Percentiles rank a stretch among this genome's conserved stretches.
Conservation (phyloP, 2,113 vertebrate species). For the Eulacestoma nigropectus region DNA sequence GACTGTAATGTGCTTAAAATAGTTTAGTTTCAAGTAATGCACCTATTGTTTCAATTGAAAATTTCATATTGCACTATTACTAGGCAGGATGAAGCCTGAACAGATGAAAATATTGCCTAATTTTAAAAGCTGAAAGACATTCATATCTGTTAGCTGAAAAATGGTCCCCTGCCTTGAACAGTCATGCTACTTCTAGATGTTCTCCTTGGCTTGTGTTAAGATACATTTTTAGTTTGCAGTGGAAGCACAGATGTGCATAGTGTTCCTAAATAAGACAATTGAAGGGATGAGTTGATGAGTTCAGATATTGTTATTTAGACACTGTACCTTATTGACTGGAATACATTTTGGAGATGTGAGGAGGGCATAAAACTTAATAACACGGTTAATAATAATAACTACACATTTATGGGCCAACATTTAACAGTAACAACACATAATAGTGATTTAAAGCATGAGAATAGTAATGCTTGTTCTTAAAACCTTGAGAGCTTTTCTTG, state of each 20-base stretch:
- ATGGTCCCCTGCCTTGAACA: not conserved
- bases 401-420: not conserved
- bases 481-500: not conserved
- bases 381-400: not conserved
- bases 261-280: not conserved
- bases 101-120: not conserved
- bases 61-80: not conserved
- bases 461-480: not conserved
- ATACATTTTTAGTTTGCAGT: not conserved
- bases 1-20: not conserved
- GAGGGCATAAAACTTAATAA: not conserved
- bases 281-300: not conserved
- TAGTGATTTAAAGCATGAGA: not conserved
- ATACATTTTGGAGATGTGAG: not conserved
- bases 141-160: not conserved
- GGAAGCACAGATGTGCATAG: not conserved
- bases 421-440: not conserved
- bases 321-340: not conserved
- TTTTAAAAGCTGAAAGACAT: not conserved
- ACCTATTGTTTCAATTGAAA: not conserved
- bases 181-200: not conserved
- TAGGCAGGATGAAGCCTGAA: not conserved
- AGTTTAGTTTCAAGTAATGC: not conserved
- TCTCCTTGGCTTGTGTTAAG: not conserved
- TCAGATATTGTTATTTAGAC: not conserved